These are phyloP conservation scores for Lerista edwardsae DNA, from an alignment of 2,797 vertebrate genomes.

Conservation along the genomic window DNA sequence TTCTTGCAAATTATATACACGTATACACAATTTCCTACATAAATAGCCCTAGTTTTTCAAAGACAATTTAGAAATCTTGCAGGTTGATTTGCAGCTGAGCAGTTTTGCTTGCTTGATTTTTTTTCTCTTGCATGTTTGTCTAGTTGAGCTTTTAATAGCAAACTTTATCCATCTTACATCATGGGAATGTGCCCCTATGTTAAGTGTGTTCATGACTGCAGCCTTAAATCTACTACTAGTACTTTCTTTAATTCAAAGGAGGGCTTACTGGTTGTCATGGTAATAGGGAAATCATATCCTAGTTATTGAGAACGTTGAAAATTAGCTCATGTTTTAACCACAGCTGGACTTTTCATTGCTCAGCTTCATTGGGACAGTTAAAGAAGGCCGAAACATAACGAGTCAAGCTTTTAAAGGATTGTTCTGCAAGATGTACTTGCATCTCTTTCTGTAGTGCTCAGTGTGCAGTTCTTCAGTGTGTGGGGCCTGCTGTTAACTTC, in stretches of 20 bases:
- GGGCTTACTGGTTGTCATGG: slow-evolving; percentile 50
- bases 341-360: slow-evolving; percentile 36
- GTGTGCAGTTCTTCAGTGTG: slow-evolving; percentile 7
- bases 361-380: slow-evolving; percentile 8
- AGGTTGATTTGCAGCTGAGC: neutral
- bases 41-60: neutral
- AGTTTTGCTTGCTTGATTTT: neutral
- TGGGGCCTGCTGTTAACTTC: neutral
- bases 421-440: neutral
- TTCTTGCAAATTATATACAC: neutral
- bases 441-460: slow-evolving; percentile 15
- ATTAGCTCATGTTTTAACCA: slow-evolving; percentile 51
- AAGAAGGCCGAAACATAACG: neutral
- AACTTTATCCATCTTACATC: neutral
- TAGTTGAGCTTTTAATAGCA: slow-evolving; percentile 53
- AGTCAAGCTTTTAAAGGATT: slow-evolving; percentile 3
- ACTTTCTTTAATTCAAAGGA: neutral
- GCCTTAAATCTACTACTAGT: slow-evolving; percentile 33
- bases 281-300: slow-evolving; percentile 25
- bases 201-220: neutral
- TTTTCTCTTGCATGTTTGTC: slow-evolving; percentile 35
- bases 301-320: slow-evolving; percentile 58
- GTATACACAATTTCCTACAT: neutral
- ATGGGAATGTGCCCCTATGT: neutral
- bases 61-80: neutral